Evolutionary conservation across 1,140 invertebrate genomes (phyloP).

Genomic region (Drosophila serrata): DNA sequence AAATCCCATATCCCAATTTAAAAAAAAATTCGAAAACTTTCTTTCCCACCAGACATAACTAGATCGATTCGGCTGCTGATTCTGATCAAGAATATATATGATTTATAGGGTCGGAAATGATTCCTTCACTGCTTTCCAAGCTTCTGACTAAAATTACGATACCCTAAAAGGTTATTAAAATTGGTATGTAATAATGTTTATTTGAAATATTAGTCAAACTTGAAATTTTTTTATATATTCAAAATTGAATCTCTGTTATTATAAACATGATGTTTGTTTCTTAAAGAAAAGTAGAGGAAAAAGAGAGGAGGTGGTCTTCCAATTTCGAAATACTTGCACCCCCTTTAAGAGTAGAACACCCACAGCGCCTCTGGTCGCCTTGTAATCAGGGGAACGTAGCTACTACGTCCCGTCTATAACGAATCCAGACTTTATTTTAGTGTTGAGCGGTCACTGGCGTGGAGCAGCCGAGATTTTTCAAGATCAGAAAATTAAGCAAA

Average conservation of each 20-base stretch:
- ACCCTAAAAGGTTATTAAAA: too few relatives aligned
- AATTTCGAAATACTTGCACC: background rate
- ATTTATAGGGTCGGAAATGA: too few relatives aligned
- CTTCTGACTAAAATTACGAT: too few relatives aligned
- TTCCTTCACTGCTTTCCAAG: too few relatives aligned
- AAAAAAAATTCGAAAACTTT: too few relatives aligned
- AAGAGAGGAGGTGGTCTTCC: too few relatives aligned
- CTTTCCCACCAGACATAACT: too few relatives aligned
- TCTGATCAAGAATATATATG: too few relatives aligned
- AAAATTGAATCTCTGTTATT: background rate
- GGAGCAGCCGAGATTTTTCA: constrained; percentile 18
- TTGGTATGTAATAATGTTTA: background rate
- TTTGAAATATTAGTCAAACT: background rate
- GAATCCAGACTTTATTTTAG: constrained; percentile 33
- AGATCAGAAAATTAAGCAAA: constrained; percentile 18
- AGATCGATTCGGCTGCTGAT: too few relatives aligned
- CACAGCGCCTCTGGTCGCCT: constrained; percentile 6
- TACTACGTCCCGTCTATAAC: background rate
- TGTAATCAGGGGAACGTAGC: background rate
- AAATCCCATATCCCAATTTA: too few relatives aligned
- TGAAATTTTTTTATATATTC: background rate
- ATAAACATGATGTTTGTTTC: background rate
- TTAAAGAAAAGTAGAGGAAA: background rate
- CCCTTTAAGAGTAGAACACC: background rate
- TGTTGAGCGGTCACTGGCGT: constrained; percentile 24